These are phyloP conservation scores for Phymorhynchus buccinoides DNA, from an alignment of 1,140 invertebrate species.

Conservation along the genomic window DNA sequence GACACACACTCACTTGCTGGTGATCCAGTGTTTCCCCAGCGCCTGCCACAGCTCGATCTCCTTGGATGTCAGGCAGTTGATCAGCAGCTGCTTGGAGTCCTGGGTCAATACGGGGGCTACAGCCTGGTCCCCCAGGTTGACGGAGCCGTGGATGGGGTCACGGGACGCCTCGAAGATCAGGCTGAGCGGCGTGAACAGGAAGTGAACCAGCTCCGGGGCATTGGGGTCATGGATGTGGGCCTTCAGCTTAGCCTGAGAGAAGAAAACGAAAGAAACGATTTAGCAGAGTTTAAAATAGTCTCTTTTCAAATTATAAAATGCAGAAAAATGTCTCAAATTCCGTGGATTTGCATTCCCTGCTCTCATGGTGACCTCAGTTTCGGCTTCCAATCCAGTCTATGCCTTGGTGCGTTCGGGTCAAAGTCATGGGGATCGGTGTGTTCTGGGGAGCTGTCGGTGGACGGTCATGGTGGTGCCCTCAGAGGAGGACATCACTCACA, in stretches of 20 bases:
- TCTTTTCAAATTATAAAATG: no score
- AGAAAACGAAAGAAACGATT: neutral
- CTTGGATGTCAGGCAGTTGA: constrained; percentile 97
- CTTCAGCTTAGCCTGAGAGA: constrained; percentile 87
- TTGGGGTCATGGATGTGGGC: constrained; percentile 99
- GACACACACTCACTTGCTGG: constrained; percentile 79
- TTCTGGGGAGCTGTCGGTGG: no score
- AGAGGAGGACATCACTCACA: no score
- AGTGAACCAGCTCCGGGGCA: constrained; percentile 98
- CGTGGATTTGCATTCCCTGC: no score
- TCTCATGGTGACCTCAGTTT: no score
- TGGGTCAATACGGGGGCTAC: constrained; percentile 91
- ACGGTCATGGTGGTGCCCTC: no score
- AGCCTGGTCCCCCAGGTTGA: constrained; percentile 85
- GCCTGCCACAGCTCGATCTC: constrained; percentile 98
- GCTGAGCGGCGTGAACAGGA: constrained; percentile 96
- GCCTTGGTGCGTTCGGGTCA: no score
- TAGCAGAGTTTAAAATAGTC: no score
- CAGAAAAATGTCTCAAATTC: no score
- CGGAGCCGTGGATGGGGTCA: constrained; percentile 70
- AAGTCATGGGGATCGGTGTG: no score
- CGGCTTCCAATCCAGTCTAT: no score
- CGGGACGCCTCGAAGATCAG: constrained; percentile 88
- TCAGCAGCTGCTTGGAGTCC: constrained; percentile 95
- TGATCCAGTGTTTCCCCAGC: constrained; percentile 92